phyloP scores from a whole-genome alignment of 2,888 invertebrate genomes.

The Sminthurinus aureus region DNA sequence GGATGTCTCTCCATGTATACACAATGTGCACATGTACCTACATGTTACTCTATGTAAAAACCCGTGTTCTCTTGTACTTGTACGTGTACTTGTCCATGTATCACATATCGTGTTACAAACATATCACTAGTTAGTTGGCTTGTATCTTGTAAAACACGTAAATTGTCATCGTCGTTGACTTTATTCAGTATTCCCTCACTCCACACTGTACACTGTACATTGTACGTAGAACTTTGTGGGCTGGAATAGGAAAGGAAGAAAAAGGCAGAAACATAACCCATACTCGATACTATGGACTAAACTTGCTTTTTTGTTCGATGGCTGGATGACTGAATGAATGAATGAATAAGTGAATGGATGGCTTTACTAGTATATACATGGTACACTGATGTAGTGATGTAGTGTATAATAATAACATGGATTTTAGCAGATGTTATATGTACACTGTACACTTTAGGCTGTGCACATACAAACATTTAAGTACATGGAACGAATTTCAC shows the following conservation, averaged over 20 bases:
- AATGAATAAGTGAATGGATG: not conserved
- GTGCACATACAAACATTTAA: not conserved
- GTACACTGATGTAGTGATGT: not conserved
- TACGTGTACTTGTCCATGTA: not conserved
- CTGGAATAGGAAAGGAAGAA: too few species aligned
- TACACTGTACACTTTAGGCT: not conserved
- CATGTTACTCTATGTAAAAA: not conserved
- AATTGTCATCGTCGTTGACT: too few species aligned
- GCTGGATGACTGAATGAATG: not conserved
- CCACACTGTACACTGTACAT: too few species aligned
- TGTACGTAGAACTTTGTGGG: too few species aligned
- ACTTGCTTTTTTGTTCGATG: not conserved
- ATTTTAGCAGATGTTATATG: conserved; percentile 5
- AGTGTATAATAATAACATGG: not conserved
- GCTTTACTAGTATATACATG: not conserved
- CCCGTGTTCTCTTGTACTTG: not conserved
- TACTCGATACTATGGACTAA: too few species aligned
- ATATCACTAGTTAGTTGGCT: not conserved
- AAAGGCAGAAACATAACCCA: too few species aligned
- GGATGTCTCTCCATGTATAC: not conserved
- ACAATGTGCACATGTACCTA: too few species aligned
- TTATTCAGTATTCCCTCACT: too few species aligned
- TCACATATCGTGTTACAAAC: too few species aligned
- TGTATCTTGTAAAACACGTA: too few species aligned
- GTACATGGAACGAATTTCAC: not conserved